phyloP scores from a whole-genome alignment of 2,888 invertebrate species.

The Heteromurus nitidus region DNA sequence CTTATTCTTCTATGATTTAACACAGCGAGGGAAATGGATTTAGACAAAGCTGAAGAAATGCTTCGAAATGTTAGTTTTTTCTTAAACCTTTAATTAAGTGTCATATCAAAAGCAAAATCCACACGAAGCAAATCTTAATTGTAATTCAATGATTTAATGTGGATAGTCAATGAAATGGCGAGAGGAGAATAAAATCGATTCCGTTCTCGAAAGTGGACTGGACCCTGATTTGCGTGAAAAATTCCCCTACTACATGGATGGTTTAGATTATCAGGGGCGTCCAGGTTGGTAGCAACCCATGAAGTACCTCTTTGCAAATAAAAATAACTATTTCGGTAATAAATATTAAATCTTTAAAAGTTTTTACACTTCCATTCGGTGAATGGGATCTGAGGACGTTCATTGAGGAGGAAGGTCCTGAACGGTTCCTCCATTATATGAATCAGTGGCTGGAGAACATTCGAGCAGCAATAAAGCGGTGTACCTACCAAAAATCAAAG shows the following conservation, averaged over 20 bases:
- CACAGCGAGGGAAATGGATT: conserved; percentile 66
- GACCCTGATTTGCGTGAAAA: conserved; percentile 53
- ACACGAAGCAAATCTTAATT: background rate
- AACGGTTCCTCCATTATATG: conserved; percentile 25
- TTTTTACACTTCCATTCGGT: conserved; percentile 28
- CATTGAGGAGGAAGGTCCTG: conserved; percentile 28
- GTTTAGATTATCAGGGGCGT: conserved; percentile 61
- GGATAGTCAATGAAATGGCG: conserved; percentile 68
- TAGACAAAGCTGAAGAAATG: conserved; percentile 68
- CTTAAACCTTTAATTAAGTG: too few relatives aligned
- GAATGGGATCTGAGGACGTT: conserved; percentile 58
- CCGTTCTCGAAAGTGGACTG: conserved; percentile 59
- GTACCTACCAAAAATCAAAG: conserved; percentile 12
- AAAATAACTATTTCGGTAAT: background rate
- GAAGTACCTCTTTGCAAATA: too few relatives aligned
- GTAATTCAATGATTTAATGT: background rate
- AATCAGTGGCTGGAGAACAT: conserved; percentile 50
- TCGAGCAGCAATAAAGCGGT: background rate
- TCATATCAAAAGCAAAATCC: background rate
- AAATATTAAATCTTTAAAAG: conserved; percentile 22
- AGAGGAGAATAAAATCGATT: conserved; percentile 56
- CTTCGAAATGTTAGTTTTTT: conserved; percentile 67
- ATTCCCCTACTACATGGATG: conserved; percentile 64
- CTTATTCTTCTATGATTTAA: too few relatives aligned
- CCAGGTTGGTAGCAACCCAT: too few relatives aligned